Conservation (phyloP, 2,888 invertebrate species). For the Eupithecia subfuscata region DNA sequence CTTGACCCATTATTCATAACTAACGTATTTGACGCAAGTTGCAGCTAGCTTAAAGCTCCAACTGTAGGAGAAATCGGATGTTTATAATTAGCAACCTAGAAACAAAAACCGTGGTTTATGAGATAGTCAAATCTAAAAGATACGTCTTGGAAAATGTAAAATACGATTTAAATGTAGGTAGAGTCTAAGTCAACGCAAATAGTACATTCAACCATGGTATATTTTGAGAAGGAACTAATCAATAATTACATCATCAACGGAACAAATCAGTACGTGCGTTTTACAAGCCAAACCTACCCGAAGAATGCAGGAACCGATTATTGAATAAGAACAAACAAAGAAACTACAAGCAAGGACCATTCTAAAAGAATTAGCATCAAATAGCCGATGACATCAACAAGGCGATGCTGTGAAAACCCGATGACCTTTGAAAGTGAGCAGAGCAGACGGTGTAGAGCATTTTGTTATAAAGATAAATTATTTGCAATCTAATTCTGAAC, state of each 20-base stretch:
- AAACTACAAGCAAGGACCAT: slow-evolving; percentile 26
- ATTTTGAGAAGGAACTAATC: neutral
- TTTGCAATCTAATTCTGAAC: slow-evolving; percentile 14
- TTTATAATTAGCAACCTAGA: neutral
- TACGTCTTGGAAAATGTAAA: neutral
- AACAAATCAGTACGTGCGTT: neutral
- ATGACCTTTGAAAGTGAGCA: slow-evolving; percentile 41
- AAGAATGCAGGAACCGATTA: slow-evolving; percentile 20
- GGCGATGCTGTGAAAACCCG: slow-evolving; percentile 38
- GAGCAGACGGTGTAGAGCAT: slow-evolving; percentile 28
- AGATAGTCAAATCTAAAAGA: neutral
- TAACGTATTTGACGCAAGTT: neutral
- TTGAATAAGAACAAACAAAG: slow-evolving; percentile 17
- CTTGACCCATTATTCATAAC: slow-evolving; percentile 4
- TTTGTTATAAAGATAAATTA: slow-evolving; percentile 21
- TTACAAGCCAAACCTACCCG: neutral
- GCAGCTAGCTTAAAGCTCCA: slow-evolving; percentile 2
- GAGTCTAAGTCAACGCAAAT: neutral
- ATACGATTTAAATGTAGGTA: neutral
- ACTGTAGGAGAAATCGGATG: slow-evolving; percentile 8
- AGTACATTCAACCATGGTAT: neutral
- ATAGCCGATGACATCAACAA: slow-evolving; percentile 40
- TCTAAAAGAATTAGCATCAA: slow-evolving; percentile 37
- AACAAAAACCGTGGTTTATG: neutral
- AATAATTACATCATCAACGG: neutral